A percentile compares a stretch with the other conserved stretches of the same genome.
phyloP scores from a whole-genome alignment of 2,113 vertebrate species.

The Halcyon malimbica region DNA sequence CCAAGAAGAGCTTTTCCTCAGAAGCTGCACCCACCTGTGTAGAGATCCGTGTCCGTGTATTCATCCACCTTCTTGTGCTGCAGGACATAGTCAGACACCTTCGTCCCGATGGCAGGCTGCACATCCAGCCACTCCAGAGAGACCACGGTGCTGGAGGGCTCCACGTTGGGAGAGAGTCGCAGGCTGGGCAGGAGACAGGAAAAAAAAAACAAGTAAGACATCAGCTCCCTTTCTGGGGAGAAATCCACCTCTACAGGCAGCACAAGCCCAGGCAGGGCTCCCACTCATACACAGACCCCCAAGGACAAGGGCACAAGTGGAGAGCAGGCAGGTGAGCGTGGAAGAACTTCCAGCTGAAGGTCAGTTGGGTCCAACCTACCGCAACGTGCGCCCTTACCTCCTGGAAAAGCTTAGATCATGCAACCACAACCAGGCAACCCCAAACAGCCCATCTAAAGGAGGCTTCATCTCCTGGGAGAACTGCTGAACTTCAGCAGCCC shows the following conservation, averaged over 20 bases:
- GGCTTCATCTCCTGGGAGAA: not conserved
- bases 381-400: not conserved
- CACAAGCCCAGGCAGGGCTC: not conserved
- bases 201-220: not conserved
- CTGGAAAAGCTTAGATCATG: not conserved
- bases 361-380: not conserved
- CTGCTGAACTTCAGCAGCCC: not conserved
- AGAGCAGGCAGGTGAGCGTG: not conserved
- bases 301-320: not conserved
- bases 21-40: conserved; percentile 83
- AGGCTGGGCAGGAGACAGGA: conserved; percentile 73
- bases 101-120: conserved; percentile 93
- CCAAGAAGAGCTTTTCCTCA: not conserved
- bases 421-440: not conserved
- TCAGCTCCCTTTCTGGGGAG: not conserved
- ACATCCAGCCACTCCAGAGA: conserved; percentile 95
- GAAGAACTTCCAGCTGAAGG: not conserved
- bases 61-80: conserved; percentile 97
- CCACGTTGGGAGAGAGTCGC: conserved; percentile 87
- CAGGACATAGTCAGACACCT: conserved; percentile 94
- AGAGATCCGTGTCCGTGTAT: conserved; percentile 92
- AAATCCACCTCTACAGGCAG: not conserved
- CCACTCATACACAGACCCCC: not conserved
- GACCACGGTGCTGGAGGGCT: conserved; percentile 95
- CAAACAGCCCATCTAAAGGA: not conserved